phyloP scores from a whole-genome alignment of 2,797 vertebrate genomes.

The Xenops minutus region DNA sequence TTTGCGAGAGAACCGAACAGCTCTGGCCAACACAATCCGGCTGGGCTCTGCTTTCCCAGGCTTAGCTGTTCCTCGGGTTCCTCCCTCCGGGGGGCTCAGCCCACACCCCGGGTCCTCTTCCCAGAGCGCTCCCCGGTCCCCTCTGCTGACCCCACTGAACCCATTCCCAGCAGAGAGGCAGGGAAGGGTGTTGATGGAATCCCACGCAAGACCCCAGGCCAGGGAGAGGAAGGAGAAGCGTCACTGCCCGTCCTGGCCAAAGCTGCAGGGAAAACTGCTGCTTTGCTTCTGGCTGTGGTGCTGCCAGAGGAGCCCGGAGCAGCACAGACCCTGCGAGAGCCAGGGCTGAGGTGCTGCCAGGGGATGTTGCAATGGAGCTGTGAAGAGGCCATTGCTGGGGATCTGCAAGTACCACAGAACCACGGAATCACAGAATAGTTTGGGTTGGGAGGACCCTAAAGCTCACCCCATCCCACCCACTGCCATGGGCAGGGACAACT shows the following conservation, averaged over 20 bases:
- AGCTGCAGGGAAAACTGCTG: neutral
- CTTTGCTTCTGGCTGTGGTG: neutral
- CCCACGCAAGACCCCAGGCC: fast-evolving
- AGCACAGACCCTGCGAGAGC: neutral
- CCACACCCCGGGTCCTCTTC: slow-evolving; percentile 46
- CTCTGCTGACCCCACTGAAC: neutral
- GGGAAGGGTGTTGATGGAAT: neutral
- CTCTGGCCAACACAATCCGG: slow-evolving; percentile 3
- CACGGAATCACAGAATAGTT: neutral
- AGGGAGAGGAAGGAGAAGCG: neutral
- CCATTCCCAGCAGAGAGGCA: neutral
- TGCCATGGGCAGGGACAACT: neutral
- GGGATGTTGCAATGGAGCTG: slow-evolving; percentile 8
- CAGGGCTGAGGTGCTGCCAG: neutral
- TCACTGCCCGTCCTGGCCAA: neutral
- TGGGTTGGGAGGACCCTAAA: neutral
- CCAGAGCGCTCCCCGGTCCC: neutral
- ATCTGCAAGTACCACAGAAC: neutral
- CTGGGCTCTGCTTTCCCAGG: slow-evolving; percentile 60
- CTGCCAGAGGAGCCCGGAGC: neutral
- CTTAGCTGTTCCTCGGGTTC: slow-evolving; percentile 59
- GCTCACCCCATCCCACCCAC: neutral
- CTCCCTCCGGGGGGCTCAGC: slow-evolving; percentile 56
- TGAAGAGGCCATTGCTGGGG: neutral
- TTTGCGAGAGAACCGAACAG: neutral